A percentile compares a stretch with the other conserved stretches of the same genome.
Evolutionary conservation across 2,113 vertebrate species (phyloP).

Genomic region (Delphinapterus leucas): DNA sequence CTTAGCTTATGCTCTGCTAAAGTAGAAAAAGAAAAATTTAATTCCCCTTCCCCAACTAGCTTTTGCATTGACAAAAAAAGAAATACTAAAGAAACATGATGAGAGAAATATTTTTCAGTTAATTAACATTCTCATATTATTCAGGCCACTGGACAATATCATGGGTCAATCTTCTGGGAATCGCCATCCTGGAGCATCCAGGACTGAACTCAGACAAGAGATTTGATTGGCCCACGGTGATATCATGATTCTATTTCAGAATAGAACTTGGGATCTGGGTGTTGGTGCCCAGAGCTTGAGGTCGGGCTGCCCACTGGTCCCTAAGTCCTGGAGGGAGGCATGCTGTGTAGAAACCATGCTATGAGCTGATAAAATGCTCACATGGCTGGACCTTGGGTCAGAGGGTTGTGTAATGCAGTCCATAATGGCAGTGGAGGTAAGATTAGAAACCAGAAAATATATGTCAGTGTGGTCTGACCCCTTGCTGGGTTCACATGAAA

Average conservation of each 20-base stretch:
- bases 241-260: constrained; percentile 33
- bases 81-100: not conserved
- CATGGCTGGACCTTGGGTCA: constrained; percentile 35
- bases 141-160: not conserved
- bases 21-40: not conserved
- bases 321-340: not conserved
- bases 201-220: not conserved
- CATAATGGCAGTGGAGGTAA: constrained; percentile 62
- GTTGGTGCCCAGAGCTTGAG: constrained; percentile 46
- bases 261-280: not conserved
- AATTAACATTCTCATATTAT: not conserved
- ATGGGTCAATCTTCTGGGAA: not conserved
- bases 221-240: constrained; percentile 33
- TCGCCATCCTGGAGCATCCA: not conserved
- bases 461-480: constrained; percentile 73
- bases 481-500: constrained; percentile 65
- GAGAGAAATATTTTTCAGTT: not conserved
- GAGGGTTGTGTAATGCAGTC: constrained; percentile 64
- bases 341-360: not conserved
- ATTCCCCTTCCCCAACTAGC: not conserved
- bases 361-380: constrained; percentile 41
- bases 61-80: not conserved
- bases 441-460: constrained; percentile 71
- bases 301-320: constrained; percentile 50
- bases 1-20: not conserved